Evolutionary conservation across 2,797 vertebrate species (phyloP).

Genomic region (Melanotaenia parkinsoni): DNA sequence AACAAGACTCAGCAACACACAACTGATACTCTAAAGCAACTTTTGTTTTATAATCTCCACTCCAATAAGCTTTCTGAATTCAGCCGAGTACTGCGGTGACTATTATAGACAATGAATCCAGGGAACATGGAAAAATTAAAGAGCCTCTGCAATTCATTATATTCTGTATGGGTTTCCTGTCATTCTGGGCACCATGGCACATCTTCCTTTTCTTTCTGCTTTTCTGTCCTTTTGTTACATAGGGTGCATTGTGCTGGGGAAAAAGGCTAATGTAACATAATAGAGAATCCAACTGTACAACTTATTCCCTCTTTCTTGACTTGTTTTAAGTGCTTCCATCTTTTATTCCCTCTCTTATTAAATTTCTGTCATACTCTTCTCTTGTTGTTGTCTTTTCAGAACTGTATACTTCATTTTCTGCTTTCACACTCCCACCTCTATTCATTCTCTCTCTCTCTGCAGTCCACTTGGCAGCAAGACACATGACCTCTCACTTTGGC

Average conservation of each 20-base stretch:
- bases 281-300: slow-evolving; percentile 7
- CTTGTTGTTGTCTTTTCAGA: slow-evolving; percentile 14
- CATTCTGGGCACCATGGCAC: slow-evolving; percentile 14
- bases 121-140: slow-evolving; percentile 1
- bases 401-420: slow-evolving; percentile 15
- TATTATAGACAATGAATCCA: slow-evolving; percentile 20
- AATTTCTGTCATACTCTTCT: slow-evolving; percentile 12
- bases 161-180: slow-evolving; percentile 18
- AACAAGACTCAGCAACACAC: slow-evolving; percentile 58
- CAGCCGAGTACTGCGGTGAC: slow-evolving; percentile 21
- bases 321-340: slow-evolving; percentile 5
- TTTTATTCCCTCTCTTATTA: slow-evolving; percentile 24
- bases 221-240: slow-evolving; percentile 23
- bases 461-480: slow-evolving; percentile 66
- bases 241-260: not conserved
- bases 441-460: slow-evolving; percentile 25
- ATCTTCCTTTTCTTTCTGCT: slow-evolving; percentile 24
- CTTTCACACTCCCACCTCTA: slow-evolving; percentile 7
- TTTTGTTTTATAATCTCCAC: slow-evolving; percentile 22
- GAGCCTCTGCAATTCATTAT: slow-evolving; percentile 14
- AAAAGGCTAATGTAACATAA: slow-evolving; percentile 46
- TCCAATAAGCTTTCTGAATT: slow-evolving; percentile 32
- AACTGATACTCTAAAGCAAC: slow-evolving; percentile 26
- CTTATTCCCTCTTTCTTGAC: slow-evolving; percentile 5
- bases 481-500: slow-evolving; percentile 64